Evolutionary conservation across 2,113 vertebrate genomes (phyloP).

Genomic region (Percina caprodes): DNA sequence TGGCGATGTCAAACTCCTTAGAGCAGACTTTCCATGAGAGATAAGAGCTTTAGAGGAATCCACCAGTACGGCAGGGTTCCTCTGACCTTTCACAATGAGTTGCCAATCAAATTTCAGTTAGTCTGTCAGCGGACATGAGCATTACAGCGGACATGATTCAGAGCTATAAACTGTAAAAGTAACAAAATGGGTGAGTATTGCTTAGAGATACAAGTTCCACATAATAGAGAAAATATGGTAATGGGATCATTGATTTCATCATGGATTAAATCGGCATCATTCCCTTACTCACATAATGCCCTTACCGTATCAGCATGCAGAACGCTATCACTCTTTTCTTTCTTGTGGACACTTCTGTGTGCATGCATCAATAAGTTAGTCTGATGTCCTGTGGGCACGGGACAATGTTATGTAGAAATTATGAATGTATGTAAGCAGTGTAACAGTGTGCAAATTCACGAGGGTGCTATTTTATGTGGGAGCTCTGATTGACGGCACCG

Average conservation of each 20-base stretch:
- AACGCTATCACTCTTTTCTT: too few species aligned
- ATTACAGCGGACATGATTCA: conserved; percentile 36
- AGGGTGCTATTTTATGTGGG: too few species aligned
- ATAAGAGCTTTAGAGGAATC: conserved; percentile 43
- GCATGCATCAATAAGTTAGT: too few species aligned
- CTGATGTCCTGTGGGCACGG: too few species aligned
- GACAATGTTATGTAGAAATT: too few species aligned
- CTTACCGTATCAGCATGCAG: too few species aligned
- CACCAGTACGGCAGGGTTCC: conserved; percentile 16
- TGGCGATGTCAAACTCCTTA: conserved; percentile 44
- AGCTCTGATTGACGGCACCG: too few species aligned
- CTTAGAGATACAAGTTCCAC: not conserved
- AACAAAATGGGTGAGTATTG: not conserved
- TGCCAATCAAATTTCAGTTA: conserved; percentile 54
- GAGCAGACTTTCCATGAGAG: conserved; percentile 15
- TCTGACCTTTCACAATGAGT: conserved; percentile 60
- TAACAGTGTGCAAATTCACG: too few species aligned
- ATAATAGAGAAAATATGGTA: not conserved
- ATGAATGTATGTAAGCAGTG: too few species aligned
- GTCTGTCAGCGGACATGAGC: conserved; percentile 32
- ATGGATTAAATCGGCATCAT: too few species aligned
- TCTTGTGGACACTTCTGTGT: too few species aligned
- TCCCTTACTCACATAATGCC: too few species aligned
- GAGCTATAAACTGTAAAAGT: conserved; percentile 25
- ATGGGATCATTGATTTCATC: conserved; percentile 1